These are phyloP conservation scores for Alentia gelatinosa DNA, from an alignment of 2,888 invertebrate genomes.

Conservation along the genomic window DNA sequence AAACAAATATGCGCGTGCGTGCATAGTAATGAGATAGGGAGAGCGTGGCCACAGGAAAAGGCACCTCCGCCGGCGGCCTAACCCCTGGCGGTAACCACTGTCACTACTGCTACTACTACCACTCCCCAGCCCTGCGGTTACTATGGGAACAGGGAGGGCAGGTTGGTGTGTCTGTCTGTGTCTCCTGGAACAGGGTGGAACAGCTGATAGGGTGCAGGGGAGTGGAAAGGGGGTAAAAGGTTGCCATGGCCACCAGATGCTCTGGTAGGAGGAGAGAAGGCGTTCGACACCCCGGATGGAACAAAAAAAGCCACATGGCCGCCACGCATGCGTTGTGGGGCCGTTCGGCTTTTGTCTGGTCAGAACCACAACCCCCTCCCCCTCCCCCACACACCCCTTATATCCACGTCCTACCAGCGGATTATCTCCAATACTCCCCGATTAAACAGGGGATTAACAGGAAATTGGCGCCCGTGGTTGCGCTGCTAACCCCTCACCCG, in stretches of 20 bases:
- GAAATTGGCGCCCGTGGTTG: neutral
- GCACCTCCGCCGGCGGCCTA: neutral
- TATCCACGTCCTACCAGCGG: neutral
- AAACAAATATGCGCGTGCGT: slow-evolving; percentile 32
- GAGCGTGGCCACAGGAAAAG: neutral
- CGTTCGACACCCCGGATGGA: neutral
- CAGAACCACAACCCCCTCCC: neutral
- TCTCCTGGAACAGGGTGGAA: slow-evolving; percentile 7
- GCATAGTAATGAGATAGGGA: slow-evolving; percentile 30
- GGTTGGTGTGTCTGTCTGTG: slow-evolving; percentile 8
- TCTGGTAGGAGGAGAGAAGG: neutral
- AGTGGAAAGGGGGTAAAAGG: slow-evolving; percentile 34
- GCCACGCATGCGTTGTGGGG: neutral
- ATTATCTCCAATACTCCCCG: slow-evolving; percentile 20
- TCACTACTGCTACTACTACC: neutral
- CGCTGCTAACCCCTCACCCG: neutral
- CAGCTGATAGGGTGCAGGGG: slow-evolving; percentile 33
- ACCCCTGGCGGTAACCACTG: neutral
- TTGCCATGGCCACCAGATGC: slow-evolving; percentile 50
- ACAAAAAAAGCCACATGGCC: slow-evolving; percentile 50
- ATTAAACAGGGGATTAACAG: slow-evolving; percentile 44
- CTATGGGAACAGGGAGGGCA: neutral
- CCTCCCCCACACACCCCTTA: neutral
- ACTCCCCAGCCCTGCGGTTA: neutral
- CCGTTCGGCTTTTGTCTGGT: slow-evolving; percentile 3